phyloP scores from a whole-genome alignment of 1,140 invertebrate genomes.

The Drosophila grimshawi region DNA sequence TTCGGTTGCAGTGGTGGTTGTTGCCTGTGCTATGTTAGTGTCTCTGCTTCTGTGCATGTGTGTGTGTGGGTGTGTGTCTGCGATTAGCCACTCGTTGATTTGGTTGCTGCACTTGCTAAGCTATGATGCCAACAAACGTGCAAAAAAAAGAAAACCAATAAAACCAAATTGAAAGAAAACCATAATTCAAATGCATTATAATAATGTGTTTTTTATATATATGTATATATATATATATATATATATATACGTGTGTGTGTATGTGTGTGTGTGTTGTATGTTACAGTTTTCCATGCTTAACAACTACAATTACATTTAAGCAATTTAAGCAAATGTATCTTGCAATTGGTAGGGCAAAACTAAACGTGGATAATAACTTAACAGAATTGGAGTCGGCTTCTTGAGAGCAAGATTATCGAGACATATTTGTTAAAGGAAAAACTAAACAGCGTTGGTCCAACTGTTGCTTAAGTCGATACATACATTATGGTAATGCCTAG shows the following conservation, averaged over 20 bases:
- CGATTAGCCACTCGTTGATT: conserved; percentile 19
- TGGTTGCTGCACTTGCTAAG: conserved; percentile 43
- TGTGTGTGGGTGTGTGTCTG: conserved; percentile 12
- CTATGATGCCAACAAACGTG: conserved; percentile 35
- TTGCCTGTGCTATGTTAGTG: conserved; percentile 67
- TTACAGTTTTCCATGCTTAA: conserved; percentile 15
- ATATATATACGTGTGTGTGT: conserved; percentile 20
- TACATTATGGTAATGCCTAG: conserved; percentile 50
- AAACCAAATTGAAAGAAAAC: conserved; percentile 32
- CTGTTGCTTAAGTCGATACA: conserved; percentile 50
- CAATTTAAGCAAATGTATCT: conserved; percentile 23
- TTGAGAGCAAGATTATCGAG: conserved; percentile 20
- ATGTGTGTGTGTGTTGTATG: conserved; percentile 9
- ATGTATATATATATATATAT: conserved; percentile 21
- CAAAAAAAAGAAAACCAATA: conserved; percentile 7
- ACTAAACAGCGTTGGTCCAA: conserved; percentile 58
- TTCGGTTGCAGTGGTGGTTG: conserved; percentile 77
- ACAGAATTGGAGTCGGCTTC: conserved; percentile 15
- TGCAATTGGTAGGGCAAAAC: conserved; percentile 12
- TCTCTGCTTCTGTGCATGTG: conserved; percentile 22
- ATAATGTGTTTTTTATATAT: conserved; percentile 29
- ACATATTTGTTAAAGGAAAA: conserved; percentile 20
- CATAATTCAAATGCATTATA: conserved; percentile 20
- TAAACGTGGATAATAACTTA: neutral
- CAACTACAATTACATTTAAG: conserved; percentile 26